Conservation (phyloP, 2,888 invertebrate genomes). For the Deilephila elpenor region DNA sequence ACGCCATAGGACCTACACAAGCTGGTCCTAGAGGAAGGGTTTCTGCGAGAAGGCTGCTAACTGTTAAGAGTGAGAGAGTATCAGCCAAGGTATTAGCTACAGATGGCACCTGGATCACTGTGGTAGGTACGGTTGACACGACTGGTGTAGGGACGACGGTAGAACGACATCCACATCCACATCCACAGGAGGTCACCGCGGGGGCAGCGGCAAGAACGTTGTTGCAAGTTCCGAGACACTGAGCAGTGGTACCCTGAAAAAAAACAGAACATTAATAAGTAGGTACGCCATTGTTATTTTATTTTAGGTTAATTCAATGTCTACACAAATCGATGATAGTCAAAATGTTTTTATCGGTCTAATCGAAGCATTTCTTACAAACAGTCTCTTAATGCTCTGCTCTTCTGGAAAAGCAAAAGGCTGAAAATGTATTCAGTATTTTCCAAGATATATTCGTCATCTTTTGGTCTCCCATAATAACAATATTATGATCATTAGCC, state of each 20-base stretch:
- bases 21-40: slow-evolving; percentile 58
- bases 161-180: not conserved
- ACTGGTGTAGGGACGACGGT: slow-evolving; percentile 1
- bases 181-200: slow-evolving; percentile 8
- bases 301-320: too few relatives aligned
- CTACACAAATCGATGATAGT: too few relatives aligned
- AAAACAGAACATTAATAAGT: not conserved
- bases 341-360: too few relatives aligned
- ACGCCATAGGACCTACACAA: slow-evolving; percentile 33
- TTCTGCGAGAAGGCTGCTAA: slow-evolving; percentile 66
- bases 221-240: slow-evolving; percentile 40
- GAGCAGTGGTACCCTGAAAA: slow-evolving; percentile 55
- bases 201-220: slow-evolving; percentile 15
- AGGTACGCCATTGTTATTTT: too few relatives aligned
- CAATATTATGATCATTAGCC: too few relatives aligned
- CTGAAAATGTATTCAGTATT: too few relatives aligned
- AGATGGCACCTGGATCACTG: slow-evolving; percentile 47
- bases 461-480: too few relatives aligned
- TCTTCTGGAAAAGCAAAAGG: too few relatives aligned
- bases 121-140: slow-evolving; percentile 31
- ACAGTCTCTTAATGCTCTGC: too few relatives aligned
- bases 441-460: too few relatives aligned
- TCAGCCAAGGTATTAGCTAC: slow-evolving; percentile 68
- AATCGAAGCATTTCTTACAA: too few relatives aligned
- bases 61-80: slow-evolving; percentile 70